Percentiles rank a stretch among this genome's conserved stretches.
Evolutionary conservation across 2,113 vertebrate species (phyloP).

Genomic region (Myrmecophaga tridactyla): DNA sequence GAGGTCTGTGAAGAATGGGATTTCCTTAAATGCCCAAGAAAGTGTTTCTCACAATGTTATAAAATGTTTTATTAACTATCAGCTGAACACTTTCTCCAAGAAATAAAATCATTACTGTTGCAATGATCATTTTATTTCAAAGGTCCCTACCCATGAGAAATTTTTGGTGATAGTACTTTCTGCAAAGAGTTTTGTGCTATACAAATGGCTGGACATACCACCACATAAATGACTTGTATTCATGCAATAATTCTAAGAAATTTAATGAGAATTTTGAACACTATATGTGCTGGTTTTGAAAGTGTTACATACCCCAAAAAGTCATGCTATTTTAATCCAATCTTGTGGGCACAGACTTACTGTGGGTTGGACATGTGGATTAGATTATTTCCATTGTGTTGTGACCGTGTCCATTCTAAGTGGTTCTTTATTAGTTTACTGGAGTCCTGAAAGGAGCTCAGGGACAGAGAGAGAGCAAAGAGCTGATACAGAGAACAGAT

Average conservation of each 20-base stretch:
- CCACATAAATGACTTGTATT: not conserved
- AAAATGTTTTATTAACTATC: not conserved
- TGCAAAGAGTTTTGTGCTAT: not conserved
- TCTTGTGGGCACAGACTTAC: too few species aligned
- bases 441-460: too few species aligned
- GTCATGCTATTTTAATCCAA: too few species aligned
- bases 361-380: too few species aligned
- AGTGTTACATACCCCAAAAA: too few species aligned
- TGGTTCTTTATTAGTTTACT: too few species aligned
- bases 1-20: not conserved
- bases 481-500: too few species aligned
- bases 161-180: not conserved
- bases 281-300: too few species aligned
- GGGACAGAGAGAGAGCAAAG: too few species aligned
- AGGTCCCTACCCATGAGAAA: not conserved
- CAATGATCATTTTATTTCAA: not conserved
- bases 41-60: not conserved
- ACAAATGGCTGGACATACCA: not conserved
- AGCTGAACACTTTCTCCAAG: not conserved
- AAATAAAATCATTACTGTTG: not conserved
- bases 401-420: too few species aligned
- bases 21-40: not conserved
- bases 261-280: not conserved
- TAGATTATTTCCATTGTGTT: too few species aligned
- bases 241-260: not conserved